Conservation (phyloP, 1,140 invertebrate genomes). For the Brachionus sp. region DNA sequence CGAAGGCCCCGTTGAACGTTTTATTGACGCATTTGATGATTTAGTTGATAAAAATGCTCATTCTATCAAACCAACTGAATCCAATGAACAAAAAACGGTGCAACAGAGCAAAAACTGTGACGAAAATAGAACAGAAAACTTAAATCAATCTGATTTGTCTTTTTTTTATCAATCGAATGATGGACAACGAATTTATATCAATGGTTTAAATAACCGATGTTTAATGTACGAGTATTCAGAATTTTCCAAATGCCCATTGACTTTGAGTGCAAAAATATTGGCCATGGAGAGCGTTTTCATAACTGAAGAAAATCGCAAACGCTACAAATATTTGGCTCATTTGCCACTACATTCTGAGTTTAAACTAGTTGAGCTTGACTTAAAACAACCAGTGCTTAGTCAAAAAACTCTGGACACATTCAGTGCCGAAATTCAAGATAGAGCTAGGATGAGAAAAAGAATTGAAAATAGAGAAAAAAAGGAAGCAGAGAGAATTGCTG, state of each 20-base stretch:
- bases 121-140: not conserved
- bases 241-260: constrained; percentile 71
- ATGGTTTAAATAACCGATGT: constrained; percentile 84
- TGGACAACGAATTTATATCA: constrained; percentile 86
- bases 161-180: constrained; percentile 62
- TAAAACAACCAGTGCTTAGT: constrained; percentile 70
- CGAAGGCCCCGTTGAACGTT: not conserved
- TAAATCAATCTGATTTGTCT: constrained; percentile 30
- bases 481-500: constrained; percentile 68
- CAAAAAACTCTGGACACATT: constrained; percentile 58
- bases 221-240: constrained; percentile 77
- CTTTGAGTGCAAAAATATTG: constrained; percentile 68
- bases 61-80: not conserved
- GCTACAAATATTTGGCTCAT: constrained; percentile 76
- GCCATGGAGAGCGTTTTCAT: constrained; percentile 79
- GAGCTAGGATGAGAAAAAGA: constrained; percentile 65
- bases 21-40: constrained; percentile 1
- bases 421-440: constrained; percentile 66
- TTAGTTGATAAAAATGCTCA: not conserved
- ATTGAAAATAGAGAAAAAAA: constrained; percentile 68
- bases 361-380: constrained; percentile 78
- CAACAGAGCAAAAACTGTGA: not conserved
- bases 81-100: not conserved
- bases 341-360: constrained; percentile 83
- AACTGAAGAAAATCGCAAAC: constrained; percentile 64